Base-by-base conservation (phyloP, 2,888 invertebrate species). In the Amphipyra berbera region DNA sequence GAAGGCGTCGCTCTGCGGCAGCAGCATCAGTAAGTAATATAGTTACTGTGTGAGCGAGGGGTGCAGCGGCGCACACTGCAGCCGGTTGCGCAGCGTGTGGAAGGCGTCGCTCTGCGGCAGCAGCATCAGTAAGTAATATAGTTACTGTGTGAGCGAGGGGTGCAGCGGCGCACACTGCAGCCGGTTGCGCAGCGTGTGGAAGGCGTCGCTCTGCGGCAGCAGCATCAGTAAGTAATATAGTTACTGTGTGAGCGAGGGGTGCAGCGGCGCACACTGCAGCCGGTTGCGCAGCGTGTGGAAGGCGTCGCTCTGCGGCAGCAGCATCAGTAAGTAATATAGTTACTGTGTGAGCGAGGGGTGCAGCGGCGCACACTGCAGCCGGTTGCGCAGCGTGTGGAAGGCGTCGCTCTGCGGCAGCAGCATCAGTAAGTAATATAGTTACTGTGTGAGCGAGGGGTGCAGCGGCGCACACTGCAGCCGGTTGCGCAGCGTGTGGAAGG, bases 1-100 rank as follows among this genome's bases (percentile, higher is more conserved):
- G 95, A 99, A 99, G 40, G 99, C 99, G 88, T 99, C 99, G 50
- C 98, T 98, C 95, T 99, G 99, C 50, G 99, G 99, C 85, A 99
- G 95, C 79, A 99, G 91, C 99, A 99, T 99, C 38, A 99, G 96
- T n/a, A n/a, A n/a, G n/a, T n/a, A n/a, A n/a, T 10, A 1, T 30
- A 7, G 30, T 30, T 30, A 37, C 37, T 30, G 50, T 12, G 15
- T 8, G 58, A 42, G 61, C 13, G 52, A 8, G 61, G 48, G 37
- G 33, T 48, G 66, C 97, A 94, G 74, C 52, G 90, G 91, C 76
- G 88, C 90, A 82, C 90, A 88, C 82, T 91, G 90, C 87, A 99
- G 96, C 21, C 99, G 95, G 82, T 96, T 96, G 72, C 96, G 95
- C 65, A 99, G 96, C 70, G 97, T 97, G 85, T 97, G 97, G 95